phyloP scores from a whole-genome alignment of 2,888 invertebrate species.

The Lasioglossum vierecki region DNA sequence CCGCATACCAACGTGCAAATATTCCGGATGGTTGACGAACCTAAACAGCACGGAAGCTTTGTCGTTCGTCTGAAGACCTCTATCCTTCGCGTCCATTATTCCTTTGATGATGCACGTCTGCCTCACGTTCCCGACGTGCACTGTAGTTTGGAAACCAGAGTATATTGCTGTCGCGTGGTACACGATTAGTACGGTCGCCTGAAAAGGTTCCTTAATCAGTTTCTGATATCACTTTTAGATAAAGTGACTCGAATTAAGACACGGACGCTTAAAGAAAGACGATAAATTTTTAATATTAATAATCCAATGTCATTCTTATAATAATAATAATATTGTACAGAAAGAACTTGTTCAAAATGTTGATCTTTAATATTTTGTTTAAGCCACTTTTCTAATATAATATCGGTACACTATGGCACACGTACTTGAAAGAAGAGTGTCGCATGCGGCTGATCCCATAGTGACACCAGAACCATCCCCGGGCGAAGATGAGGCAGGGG shows the following conservation, averaged over 20 bases:
- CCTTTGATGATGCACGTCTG: slow-evolving; percentile 97
- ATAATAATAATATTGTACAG: too few species aligned
- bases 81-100: slow-evolving; percentile 87
- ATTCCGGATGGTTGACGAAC: slow-evolving; percentile 95
- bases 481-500: slow-evolving; percentile 87
- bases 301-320: too few species aligned
- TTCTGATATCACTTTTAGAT: too few species aligned
- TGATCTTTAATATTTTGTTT: too few species aligned
- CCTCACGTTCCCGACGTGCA: slow-evolving; percentile 97
- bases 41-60: slow-evolving; percentile 94
- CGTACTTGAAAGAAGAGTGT: slow-evolving; percentile 86
- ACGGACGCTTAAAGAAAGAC: too few species aligned
- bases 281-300: too few species aligned
- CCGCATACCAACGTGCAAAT: slow-evolving; percentile 91
- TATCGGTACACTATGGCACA: background rate
- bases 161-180: slow-evolving; percentile 94
- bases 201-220: slow-evolving; percentile 76
- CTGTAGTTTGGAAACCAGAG: slow-evolving; percentile 95
- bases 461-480: slow-evolving; percentile 93
- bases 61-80: slow-evolving; percentile 92
- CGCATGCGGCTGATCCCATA: slow-evolving; percentile 84
- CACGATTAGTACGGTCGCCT: slow-evolving; percentile 96
- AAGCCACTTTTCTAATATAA: too few species aligned
- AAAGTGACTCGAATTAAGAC: too few species aligned
- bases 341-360: too few species aligned